Base-by-base conservation (phyloP, 2,888 invertebrate genomes). In the Sinohyriopsis cumingii region DNA sequence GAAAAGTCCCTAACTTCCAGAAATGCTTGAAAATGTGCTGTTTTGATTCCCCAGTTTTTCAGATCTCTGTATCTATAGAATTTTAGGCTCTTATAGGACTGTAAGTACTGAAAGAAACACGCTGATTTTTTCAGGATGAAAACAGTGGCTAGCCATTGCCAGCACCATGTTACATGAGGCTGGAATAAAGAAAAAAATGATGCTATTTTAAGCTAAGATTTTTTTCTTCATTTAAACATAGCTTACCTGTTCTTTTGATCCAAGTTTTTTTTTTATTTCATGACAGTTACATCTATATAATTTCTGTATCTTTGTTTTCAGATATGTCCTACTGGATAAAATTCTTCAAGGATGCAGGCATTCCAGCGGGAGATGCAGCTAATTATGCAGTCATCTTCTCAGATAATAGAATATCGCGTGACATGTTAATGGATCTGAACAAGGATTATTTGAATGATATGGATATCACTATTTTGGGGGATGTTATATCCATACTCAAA, bases 391-490 rank as follows among this genome's bases (percentile, higher is more conserved):
- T 95, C 28, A 94, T 94, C 12, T 97, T 97, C 88, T 93, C 94
- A 0, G 95, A 96, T 86, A 95, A 97, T 90, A 92, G 96, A 53
- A 97, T 97, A 73, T 94, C 94, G 86, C 93, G 93, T 78, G 94
- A 95, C 82, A 96, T 96, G 96, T 89, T 97, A 67, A 91, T 94
- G 76, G 96, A 97, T 82, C 91, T 97, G 20, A 95, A 94, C 81
- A 96, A 96, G 75, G 96, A 96, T 80, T 95, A 95, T 86, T 90
- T 97, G 3, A 93, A 94, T 68, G 96, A 96, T 81, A 96, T 97
- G 96, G 96, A 95, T 0, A 95, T 97, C 54, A 92, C 93, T 18
- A 87, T 92, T 53, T 92, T 93, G 90, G 93, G 93, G 1, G 93
- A 93, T 82, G 91, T 93, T 82, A 93, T 93, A 74, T 92, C 93